Evolutionary conservation across 2,797 vertebrate species (phyloP), one percentile per base, ranked within the genome.

Genomic region (Myripristis murdjan): DNA sequence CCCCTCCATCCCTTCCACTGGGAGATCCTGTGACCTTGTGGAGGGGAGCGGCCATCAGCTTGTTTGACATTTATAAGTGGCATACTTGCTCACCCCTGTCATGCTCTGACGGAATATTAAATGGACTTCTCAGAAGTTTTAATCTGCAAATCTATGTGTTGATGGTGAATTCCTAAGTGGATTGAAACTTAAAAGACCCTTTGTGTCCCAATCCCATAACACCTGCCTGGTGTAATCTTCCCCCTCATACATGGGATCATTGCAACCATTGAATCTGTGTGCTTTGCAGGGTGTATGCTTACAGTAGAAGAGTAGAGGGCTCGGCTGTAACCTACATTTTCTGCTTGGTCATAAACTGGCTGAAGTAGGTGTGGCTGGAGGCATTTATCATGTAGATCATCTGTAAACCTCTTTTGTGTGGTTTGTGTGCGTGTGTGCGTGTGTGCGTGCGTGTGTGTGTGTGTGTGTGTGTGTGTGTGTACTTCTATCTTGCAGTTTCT

Each of bases 111-210:
- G 52, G 70, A 79, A 89, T 82, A 58, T 77, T 82, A 91, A 92
- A 89, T 91, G 91, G 82, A 41, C 52, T 68, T 79, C 86, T 91
- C 77, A 77, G 75, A 90, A 72, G 79, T 76, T 87, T 87, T 89
- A 90, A 91, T 93, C 91, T 91, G 77, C 35, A 87, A 79, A 92
- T 93, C 89, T 91, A 41, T 81, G 83, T 58, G 81, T 86, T 89
- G 77, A 89, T 77, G 75, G 12, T 67, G 75, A 85, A 93, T 87
- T 92, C 83, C 89, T 84, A 31, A 57, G 79, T 80, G 83, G 77
- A 90, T 73, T 87, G 85, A 60, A 73, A 53, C 57, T 83, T 82
- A 70, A 89, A 91, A 83, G 75, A 84, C 53, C 72, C 69, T 48
- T 70, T 81, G 81, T 86, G 77, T 79, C 70, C 33, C 66, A n/a